These are phyloP conservation scores for Drosophila pachea DNA, from an alignment of 1,140 invertebrate species.

Conservation along the genomic window DNA sequence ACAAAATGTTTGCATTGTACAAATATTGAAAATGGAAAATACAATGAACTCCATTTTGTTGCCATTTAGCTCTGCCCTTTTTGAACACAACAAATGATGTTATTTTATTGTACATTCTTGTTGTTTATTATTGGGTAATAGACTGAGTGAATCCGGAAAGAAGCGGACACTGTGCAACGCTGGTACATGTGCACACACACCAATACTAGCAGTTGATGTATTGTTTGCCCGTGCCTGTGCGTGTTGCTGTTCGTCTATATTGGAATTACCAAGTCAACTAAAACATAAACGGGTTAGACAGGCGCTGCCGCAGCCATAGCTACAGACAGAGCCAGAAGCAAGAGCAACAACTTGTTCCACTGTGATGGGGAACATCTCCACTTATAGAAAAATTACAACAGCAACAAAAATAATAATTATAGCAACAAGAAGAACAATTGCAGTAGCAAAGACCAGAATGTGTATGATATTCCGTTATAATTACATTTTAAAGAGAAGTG, in stretches of 20 bases:
- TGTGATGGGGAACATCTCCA: constrained; percentile 17
- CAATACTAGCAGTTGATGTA: constrained; percentile 53
- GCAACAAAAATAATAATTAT: constrained; percentile 9
- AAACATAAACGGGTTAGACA: constrained; percentile 70
- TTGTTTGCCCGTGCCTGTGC: constrained; percentile 54
- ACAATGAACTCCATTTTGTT: no score
- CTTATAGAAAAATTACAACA: constrained; percentile 31
- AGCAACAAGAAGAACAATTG: constrained; percentile 37
- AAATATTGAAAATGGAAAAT: no score
- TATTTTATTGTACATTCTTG: no score
- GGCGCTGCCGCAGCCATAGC: constrained; percentile 17
- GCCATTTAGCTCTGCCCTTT: no score
- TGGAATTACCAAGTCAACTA: constrained; percentile 64
- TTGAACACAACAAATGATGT: no score
- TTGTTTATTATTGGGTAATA: no score
- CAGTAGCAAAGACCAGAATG: constrained; percentile 18
- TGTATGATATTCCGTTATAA: constrained; percentile 5
- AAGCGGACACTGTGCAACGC: no score
- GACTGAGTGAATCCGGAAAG: no score
- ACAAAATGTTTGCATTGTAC: no score
- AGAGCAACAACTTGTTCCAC: constrained; percentile 41
- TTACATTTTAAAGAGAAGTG: neutral
- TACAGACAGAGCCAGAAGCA: constrained; percentile 29
- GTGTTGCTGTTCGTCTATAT: constrained; percentile 41
- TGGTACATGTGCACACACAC: constrained; percentile 1